Conservation (phyloP, 1,140 invertebrate genomes). For the Whitmania pigra region DNA sequence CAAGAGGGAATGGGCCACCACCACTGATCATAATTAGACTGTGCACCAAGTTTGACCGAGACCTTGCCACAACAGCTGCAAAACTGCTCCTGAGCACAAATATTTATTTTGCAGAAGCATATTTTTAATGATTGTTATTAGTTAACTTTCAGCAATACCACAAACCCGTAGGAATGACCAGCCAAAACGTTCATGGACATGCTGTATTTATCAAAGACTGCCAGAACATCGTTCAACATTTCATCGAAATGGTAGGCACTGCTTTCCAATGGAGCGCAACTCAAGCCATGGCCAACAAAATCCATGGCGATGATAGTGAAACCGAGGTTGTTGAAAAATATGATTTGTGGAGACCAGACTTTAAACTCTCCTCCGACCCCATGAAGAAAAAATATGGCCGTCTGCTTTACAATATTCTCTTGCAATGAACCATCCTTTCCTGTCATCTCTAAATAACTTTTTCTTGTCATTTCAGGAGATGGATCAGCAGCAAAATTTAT, state of each 20-base stretch:
- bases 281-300: slow-evolving; percentile 59
- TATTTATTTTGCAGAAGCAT: neutral
- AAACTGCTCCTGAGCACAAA: slow-evolving; percentile 51
- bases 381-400: slow-evolving; percentile 54
- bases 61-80: slow-evolving; percentile 52
- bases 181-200: slow-evolving; percentile 46
- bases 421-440: neutral
- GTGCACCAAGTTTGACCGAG: slow-evolving; percentile 50
- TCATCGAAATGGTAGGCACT: slow-evolving; percentile 54
- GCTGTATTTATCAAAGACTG: slow-evolving; percentile 51
- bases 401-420: neutral
- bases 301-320: slow-evolving; percentile 59
- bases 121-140: neutral
- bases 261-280: slow-evolving; percentile 49
- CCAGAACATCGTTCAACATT: slow-evolving; percentile 50
- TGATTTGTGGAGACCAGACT: slow-evolving; percentile 52
- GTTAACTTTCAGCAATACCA: slow-evolving; percentile 14
- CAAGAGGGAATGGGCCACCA: slow-evolving; percentile 57
- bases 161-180: slow-evolving; percentile 54
- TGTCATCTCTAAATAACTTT: neutral
- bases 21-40: slow-evolving; percentile 58
- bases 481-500: neutral
- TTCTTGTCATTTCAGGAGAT: neutral
- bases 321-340: slow-evolving; percentile 51
- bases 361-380: slow-evolving; percentile 60